phyloP scores from a whole-genome alignment of 2,888 invertebrate species.

The Hypselothyrea guttata region DNA sequence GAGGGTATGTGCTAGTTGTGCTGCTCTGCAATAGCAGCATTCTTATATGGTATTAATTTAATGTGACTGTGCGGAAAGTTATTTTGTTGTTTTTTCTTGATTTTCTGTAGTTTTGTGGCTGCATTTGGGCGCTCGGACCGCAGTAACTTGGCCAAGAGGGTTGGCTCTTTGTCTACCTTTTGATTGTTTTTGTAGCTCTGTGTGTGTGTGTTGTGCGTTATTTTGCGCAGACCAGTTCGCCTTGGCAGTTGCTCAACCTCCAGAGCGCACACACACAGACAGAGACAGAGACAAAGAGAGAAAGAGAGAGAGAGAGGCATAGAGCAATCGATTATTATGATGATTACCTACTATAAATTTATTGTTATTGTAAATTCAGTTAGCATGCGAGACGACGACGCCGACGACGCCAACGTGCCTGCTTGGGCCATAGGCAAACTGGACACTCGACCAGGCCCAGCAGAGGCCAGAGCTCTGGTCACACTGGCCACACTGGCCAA shows the following conservation, averaged over 20 bases:
- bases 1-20: too few species aligned
- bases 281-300: too few species aligned
- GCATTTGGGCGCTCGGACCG: too few species aligned
- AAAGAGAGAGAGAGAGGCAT: too few species aligned
- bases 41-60: background rate
- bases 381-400: constrained; percentile 55
- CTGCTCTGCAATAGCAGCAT: too few species aligned
- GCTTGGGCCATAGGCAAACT: constrained; percentile 17
- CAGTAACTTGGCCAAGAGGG: constrained; percentile 1
- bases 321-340: constrained; percentile 51
- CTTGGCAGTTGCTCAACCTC: constrained; percentile 78
- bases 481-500: background rate
- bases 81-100: background rate
- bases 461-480: background rate
- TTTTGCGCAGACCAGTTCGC: constrained; percentile 75
- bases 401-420: constrained; percentile 67
- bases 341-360: constrained; percentile 26
- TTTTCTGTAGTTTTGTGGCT: too few species aligned
- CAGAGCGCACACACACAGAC: constrained; percentile 30
- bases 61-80: too few species aligned
- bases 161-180: background rate
- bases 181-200: background rate
- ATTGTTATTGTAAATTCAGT: constrained; percentile 70
- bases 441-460: constrained; percentile 10
- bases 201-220: constrained; percentile 27